These are phyloP conservation scores for Oligia strigilis DNA, from an alignment of 2,888 invertebrate genomes.

Conservation along the genomic window DNA sequence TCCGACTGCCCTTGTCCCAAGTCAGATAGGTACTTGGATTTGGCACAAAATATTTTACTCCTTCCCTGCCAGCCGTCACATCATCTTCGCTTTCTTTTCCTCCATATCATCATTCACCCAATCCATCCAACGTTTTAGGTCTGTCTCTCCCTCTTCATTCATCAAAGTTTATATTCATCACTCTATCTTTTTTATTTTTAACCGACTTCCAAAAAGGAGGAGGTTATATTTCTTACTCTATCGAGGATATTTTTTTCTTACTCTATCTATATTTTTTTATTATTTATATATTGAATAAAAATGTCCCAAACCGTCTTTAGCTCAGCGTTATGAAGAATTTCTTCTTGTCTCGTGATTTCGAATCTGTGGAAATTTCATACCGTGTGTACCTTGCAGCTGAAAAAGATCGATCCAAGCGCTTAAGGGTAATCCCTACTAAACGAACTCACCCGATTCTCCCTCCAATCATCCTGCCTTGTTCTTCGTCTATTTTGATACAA, in stretches of 20 bases:
- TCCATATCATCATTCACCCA: not conserved
- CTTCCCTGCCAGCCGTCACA: no score
- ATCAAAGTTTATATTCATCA: not conserved
- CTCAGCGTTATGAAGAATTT: not conserved
- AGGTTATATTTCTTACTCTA: no score
- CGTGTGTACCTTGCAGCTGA: conserved; percentile 67
- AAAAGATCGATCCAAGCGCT: conserved; percentile 82
- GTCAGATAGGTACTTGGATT: not conserved
- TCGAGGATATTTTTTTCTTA: not conserved
- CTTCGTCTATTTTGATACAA: conserved; percentile 38
- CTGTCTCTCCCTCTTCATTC: not conserved
- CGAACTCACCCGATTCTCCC: conserved; percentile 69
- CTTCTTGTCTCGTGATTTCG: not conserved
- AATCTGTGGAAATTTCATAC: conserved; percentile 66
- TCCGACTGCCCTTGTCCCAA: not conserved
- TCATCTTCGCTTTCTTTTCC: not conserved
- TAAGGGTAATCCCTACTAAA: conserved; percentile 73
- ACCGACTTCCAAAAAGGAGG: no score
- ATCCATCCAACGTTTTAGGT: not conserved
- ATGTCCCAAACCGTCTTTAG: not conserved
- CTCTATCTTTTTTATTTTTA: no score
- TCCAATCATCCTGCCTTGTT: conserved; percentile 9
- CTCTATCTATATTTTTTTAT: no score
- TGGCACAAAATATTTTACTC: no score
- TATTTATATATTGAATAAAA: not conserved